Conservation (phyloP, 2,113 vertebrate species). For the Apus apus region DNA sequence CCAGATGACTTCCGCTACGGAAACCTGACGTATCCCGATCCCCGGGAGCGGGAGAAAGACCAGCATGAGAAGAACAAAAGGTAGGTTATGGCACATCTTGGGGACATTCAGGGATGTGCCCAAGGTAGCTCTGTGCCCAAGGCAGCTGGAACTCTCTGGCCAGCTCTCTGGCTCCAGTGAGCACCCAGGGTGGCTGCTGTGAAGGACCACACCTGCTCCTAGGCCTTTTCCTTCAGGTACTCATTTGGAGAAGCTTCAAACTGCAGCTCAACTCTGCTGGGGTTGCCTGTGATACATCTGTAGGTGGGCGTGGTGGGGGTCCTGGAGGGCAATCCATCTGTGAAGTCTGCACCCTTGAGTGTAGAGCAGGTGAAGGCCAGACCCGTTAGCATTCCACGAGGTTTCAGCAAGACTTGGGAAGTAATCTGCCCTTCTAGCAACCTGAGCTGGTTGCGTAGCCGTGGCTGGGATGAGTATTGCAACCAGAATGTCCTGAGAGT, state of each 20-base stretch:
- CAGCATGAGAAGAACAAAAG: slow-evolving; percentile 97
- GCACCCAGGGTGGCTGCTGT: background rate
- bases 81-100: slow-evolving; percentile 13
- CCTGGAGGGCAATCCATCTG: too few species aligned
- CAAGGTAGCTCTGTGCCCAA: background rate
- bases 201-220: background rate
- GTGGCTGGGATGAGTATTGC: background rate
- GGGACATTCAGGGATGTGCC: background rate
- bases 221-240: background rate
- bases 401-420: background rate
- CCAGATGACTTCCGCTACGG: slow-evolving; percentile 90
- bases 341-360: fast-evolving
- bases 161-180: background rate
- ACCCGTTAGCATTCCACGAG: background rate
- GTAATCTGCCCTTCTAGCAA: background rate
- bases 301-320: fast-evolving
- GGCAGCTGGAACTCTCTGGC: background rate
- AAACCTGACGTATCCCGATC: slow-evolving; percentile 83
- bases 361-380: background rate
- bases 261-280: background rate
- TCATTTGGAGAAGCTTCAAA: background rate
- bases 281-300: fast-evolving
- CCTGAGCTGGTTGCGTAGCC: background rate
- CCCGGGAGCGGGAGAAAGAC: slow-evolving; percentile 91
- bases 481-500: background rate